These are phyloP conservation scores for Spatulosminthurus flaviceps DNA, from an alignment of 2,888 invertebrate species.

Conservation along the genomic window DNA sequence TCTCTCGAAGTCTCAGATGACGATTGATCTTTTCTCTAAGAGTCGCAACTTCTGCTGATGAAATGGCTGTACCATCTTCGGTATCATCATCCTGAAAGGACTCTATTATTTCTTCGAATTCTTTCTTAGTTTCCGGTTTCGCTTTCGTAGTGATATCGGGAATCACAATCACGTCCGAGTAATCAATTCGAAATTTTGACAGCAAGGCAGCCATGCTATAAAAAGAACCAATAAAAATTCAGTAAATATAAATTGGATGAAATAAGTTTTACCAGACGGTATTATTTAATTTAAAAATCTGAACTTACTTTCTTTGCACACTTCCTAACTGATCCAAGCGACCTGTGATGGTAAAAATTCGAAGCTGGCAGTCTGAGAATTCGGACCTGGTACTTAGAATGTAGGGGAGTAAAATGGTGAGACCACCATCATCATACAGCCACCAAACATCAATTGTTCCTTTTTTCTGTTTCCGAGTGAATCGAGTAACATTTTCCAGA, in stretches of 20 bases:
- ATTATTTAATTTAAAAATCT: too few relatives aligned
- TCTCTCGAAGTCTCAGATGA: conserved; percentile 87
- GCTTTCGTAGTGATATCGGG: conserved; percentile 89
- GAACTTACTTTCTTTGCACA: background rate
- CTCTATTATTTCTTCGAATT: conserved; percentile 78
- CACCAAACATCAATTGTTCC: conserved; percentile 71
- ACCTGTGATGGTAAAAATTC: conserved; percentile 74
- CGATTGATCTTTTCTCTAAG: conserved; percentile 88
- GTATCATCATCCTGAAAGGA: conserved; percentile 70
- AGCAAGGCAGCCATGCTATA: conserved; percentile 91
- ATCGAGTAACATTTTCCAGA: conserved; percentile 65
- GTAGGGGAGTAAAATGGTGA: conserved; percentile 85
- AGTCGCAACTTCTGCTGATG: conserved; percentile 81
- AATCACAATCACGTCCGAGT: conserved; percentile 90
- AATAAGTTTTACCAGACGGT: too few relatives aligned
- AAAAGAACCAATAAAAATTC: conserved; percentile 54
- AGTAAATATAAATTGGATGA: too few relatives aligned
- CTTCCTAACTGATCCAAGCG: background rate
- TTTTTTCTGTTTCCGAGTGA: conserved; percentile 65
- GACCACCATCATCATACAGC: conserved; percentile 74
- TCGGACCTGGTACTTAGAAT: conserved; percentile 81
- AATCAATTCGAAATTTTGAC: conserved; percentile 93
- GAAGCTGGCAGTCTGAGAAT: conserved; percentile 80
- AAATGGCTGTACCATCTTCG: conserved; percentile 65
- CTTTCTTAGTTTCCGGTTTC: conserved; percentile 76